These are phyloP conservation scores for Cecidostiba fungosa DNA, from an alignment of 2,888 invertebrate genomes.

Conservation along the genomic window DNA sequence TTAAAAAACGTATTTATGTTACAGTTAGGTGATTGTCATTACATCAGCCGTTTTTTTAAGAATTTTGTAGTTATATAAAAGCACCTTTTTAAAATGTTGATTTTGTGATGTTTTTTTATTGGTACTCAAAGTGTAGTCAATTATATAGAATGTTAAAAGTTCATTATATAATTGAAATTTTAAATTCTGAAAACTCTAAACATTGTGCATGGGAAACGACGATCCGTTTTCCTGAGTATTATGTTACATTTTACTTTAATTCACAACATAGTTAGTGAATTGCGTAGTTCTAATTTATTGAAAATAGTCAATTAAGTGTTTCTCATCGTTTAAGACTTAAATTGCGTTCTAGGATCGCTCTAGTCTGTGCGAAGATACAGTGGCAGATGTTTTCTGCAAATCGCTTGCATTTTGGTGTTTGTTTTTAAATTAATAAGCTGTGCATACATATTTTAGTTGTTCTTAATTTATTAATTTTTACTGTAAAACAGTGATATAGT, in stretches of 20 bases:
- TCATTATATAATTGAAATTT: constrained; percentile 39
- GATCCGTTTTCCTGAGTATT: constrained; percentile 52
- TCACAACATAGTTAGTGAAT: constrained; percentile 57
- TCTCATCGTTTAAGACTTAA: constrained; percentile 50
- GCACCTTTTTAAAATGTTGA: constrained; percentile 46
- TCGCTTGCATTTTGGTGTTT: constrained; percentile 58
- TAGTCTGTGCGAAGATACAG: constrained; percentile 61
- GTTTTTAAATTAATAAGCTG: constrained; percentile 51
- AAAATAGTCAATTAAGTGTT: constrained; percentile 60
- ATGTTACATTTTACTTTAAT: constrained; percentile 38
- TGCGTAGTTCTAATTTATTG: constrained; percentile 59
- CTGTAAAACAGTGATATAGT: constrained; percentile 30
- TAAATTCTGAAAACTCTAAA: constrained; percentile 27
- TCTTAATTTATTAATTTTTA: constrained; percentile 16
- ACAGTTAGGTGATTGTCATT: constrained; percentile 12
- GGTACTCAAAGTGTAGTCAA: constrained; percentile 53
- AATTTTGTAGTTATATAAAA: constrained; percentile 36
- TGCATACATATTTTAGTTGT: constrained; percentile 28
- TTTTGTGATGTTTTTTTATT: constrained; percentile 38
- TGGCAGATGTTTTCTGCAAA: constrained; percentile 41
- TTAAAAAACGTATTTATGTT: constrained; percentile 51
- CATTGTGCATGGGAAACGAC: constrained; percentile 21
- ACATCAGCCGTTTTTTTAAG: constrained; percentile 14
- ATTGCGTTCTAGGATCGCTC: constrained; percentile 56
- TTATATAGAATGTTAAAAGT: constrained; percentile 52